Evolutionary conservation across 2,888 invertebrate genomes (phyloP).

Genomic region (Noctua janthina): DNA sequence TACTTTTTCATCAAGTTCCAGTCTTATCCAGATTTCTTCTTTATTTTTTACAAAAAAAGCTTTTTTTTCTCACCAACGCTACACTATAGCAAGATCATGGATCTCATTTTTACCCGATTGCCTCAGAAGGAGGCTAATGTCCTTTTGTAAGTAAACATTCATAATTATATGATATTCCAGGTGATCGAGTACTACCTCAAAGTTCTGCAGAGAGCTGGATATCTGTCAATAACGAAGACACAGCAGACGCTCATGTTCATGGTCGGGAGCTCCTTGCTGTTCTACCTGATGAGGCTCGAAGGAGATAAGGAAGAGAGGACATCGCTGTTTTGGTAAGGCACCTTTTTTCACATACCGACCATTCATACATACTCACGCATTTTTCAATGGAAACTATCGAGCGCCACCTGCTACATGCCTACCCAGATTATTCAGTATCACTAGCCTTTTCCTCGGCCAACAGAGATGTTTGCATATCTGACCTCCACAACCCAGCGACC

Average conservation of each 20-base stretch:
- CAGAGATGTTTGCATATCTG: no score
- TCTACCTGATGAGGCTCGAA: slow-evolving; percentile 88
- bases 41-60: not conserved
- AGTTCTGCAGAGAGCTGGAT: slow-evolving; percentile 78
- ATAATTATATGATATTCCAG: slow-evolving; percentile 70
- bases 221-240: slow-evolving; percentile 79
- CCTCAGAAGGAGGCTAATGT: no score
- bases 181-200: slow-evolving; percentile 85
- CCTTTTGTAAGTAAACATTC: not conserved
- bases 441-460: no score
- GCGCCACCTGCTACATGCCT: no score
- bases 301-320: slow-evolving; percentile 84
- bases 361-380: no score
- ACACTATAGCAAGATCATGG: not conserved
- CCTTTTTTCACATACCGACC: no score
- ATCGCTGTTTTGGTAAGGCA: slow-evolving; percentile 83
- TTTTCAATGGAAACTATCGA: no score
- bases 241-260: slow-evolving; percentile 86
- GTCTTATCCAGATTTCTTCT: not conserved
- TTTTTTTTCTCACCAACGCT: not conserved
- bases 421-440: no score
- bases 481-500: no score
- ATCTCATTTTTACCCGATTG: not conserved
- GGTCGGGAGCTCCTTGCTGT: slow-evolving; percentile 85
- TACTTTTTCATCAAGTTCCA: not conserved